Evolutionary conservation across 2,113 vertebrate species (phyloP).

Genomic region (Canis aureus): DNA sequence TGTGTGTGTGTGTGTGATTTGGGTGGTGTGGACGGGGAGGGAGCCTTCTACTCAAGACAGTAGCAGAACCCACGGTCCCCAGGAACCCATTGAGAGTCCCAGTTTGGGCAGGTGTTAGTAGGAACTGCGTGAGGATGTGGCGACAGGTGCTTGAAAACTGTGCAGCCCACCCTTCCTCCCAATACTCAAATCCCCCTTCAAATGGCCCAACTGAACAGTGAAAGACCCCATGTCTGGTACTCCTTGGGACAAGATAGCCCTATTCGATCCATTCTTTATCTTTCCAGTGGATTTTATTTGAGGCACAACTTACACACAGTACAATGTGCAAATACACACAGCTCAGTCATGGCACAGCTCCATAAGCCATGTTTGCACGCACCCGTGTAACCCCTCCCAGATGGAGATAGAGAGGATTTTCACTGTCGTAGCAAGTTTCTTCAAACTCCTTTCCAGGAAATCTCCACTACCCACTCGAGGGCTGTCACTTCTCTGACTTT

Average conservation of each 20-base stretch:
- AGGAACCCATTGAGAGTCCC: background rate
- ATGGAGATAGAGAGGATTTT: background rate
- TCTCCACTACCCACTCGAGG: no score
- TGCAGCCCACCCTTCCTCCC: no score
- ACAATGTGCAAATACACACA: background rate
- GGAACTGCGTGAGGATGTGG: background rate
- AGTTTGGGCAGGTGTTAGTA: background rate
- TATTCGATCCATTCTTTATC: background rate
- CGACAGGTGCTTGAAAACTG: background rate
- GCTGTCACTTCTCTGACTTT: background rate
- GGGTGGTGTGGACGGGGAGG: background rate
- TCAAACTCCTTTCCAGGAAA: background rate
- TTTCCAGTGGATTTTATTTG: background rate
- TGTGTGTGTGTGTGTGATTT: background rate
- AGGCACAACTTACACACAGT: background rate
- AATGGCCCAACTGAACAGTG: background rate
- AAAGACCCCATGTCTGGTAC: background rate
- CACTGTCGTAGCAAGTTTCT: background rate
- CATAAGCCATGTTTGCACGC: fast-evolving
- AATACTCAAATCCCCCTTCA: background rate
- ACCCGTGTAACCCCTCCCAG: background rate
- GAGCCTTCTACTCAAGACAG: background rate
- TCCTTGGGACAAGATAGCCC: background rate
- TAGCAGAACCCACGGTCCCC: fast-evolving
- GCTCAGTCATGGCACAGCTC: no score